phyloP scores from a whole-genome alignment of 2,113 vertebrate genomes.

The Poecilia latipinna region DNA sequence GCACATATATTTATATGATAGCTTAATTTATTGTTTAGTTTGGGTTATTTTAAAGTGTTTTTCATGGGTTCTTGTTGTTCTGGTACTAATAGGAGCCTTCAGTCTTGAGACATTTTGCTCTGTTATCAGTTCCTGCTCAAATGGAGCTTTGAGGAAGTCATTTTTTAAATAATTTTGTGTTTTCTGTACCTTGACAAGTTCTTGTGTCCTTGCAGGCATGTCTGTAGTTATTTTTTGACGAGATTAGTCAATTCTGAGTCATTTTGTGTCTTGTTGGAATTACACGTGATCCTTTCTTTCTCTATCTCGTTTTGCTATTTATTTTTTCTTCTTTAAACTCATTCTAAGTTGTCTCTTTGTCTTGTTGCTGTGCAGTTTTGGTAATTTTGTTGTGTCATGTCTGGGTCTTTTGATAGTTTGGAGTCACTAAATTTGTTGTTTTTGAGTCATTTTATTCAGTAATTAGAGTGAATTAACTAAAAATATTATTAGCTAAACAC shows the following conservation, averaged over 20 bases:
- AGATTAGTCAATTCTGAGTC: background rate
- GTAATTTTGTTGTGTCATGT: background rate
- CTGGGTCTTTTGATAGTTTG: background rate
- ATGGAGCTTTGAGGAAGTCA: too few relatives aligned
- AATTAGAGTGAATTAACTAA: background rate
- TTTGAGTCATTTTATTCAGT: background rate
- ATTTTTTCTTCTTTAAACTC: too few relatives aligned
- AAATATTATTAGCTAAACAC: background rate
- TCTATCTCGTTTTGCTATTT: background rate
- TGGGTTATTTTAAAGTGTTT: too few relatives aligned
- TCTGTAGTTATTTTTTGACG: background rate
- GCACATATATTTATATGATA: too few relatives aligned
- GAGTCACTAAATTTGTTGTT: background rate
- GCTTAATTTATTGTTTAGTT: too few relatives aligned
- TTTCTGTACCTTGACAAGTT: background rate
- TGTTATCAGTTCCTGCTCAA: too few relatives aligned
- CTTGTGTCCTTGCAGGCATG: background rate
- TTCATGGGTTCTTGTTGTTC: too few relatives aligned
- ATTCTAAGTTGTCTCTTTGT: background rate
- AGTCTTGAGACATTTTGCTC: too few relatives aligned
- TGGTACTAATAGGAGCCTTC: too few relatives aligned
- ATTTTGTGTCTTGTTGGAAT: background rate
- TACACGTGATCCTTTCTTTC: background rate
- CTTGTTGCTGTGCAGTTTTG: background rate
- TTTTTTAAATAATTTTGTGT: background rate